Conservation (phyloP, 2,113 vertebrate species). For the Falco punctatus region DNA sequence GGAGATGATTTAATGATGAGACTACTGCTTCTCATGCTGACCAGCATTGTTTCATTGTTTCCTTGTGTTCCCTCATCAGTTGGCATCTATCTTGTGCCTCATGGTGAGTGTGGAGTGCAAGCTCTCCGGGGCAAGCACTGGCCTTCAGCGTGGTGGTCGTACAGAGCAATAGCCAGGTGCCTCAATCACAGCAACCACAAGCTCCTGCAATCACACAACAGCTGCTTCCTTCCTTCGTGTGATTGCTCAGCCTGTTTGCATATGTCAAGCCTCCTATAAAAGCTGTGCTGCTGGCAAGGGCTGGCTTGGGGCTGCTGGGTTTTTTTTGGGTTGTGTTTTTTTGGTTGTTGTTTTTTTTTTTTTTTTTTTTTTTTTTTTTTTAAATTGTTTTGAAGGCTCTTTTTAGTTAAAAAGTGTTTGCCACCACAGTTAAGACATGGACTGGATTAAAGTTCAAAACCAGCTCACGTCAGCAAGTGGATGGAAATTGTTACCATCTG, state of each 20-base stretch:
- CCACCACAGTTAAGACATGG: conserved; percentile 78
- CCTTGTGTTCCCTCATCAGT: background rate
- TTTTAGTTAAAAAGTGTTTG: conserved; percentile 82
- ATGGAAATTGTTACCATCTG: conserved; percentile 85
- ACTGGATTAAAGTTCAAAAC: conserved; percentile 86
- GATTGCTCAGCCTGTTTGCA: conserved; percentile 65
- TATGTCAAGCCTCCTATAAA: conserved; percentile 74
- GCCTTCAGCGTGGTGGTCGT: background rate
- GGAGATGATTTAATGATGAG: conserved; percentile 62
- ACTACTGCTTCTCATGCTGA: conserved; percentile 49
- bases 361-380: background rate
- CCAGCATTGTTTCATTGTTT: conserved; percentile 59
- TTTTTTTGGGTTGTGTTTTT: background rate
- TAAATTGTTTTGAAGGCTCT: conserved; percentile 76
- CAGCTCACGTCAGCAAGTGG: conserved; percentile 80
- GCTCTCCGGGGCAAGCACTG: background rate
- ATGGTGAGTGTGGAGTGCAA: background rate
- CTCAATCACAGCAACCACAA: background rate
- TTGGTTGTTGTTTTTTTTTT: background rate
- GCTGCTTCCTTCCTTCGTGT: conserved; percentile 4
- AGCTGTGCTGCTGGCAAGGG: conserved; percentile 62
- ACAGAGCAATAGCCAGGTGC: background rate
- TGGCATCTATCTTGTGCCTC: background rate
- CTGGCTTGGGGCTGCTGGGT: background rate
- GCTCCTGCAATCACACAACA: background rate